Percentiles rank a stretch among this genome's conserved stretches.
These are phyloP conservation scores for Opisthocomus hoazin DNA, from an alignment of 2,113 vertebrate species.

Conservation along the genomic window DNA sequence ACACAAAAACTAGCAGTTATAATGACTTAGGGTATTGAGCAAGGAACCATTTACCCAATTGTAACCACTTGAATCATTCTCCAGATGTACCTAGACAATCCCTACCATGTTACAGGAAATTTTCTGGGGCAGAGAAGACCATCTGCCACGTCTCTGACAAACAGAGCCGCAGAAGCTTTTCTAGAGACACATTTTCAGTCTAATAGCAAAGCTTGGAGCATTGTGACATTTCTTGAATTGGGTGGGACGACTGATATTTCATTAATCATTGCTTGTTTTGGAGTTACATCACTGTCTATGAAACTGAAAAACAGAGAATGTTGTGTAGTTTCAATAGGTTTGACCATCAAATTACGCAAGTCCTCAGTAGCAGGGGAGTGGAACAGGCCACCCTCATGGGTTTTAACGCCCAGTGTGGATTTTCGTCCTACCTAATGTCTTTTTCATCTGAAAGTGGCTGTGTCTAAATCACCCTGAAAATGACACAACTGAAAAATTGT, in stretches of 20 bases:
- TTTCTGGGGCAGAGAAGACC: neutral
- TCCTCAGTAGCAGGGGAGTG: neutral
- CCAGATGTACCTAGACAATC: neutral
- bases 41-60: neutral
- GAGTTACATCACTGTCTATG: slow-evolving; percentile 27
- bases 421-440: neutral
- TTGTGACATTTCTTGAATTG: slow-evolving; percentile 11
- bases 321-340: neutral
- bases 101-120: neutral
- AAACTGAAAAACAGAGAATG: slow-evolving; percentile 12
- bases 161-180: neutral
- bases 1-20: neutral
- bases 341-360: neutral
- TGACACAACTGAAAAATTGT: neutral
- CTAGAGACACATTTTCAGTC: neutral
- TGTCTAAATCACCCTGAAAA: neutral
- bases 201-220: neutral
- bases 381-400: neutral
- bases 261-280: slow-evolving; percentile 54
- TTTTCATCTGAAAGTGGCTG: neutral
- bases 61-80: neutral
- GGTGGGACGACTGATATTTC: neutral
- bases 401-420: neutral
- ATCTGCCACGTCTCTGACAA: neutral
- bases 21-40: neutral